These are phyloP conservation scores for Cyprinodon tularosa DNA, from an alignment of 2,113 vertebrate species.

Conservation along the genomic window DNA sequence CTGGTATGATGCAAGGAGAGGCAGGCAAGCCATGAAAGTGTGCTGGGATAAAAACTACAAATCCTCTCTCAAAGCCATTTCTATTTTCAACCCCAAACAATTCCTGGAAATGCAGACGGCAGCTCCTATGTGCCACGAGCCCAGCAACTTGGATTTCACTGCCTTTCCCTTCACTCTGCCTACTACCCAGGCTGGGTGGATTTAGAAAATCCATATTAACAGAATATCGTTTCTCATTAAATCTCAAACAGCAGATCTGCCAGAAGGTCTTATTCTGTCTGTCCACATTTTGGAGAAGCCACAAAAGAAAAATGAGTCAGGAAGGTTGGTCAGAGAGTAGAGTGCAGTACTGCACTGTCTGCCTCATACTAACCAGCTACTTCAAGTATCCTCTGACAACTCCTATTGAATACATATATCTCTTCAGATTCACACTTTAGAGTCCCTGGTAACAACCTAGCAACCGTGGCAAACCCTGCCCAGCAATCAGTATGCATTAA, in stretches of 20 bases:
- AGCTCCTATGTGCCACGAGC: slow-evolving; percentile 25
- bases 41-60: slow-evolving; percentile 55
- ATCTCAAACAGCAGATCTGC: slow-evolving; percentile 58
- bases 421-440: no score
- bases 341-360: slow-evolving; percentile 1
- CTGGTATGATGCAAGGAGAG: slow-evolving; percentile 23
- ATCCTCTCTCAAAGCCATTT: slow-evolving; percentile 44
- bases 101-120: slow-evolving; percentile 57
- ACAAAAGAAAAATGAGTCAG: slow-evolving; percentile 16
- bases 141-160: slow-evolving; percentile 26
- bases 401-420: not conserved
- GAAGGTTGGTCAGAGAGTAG: slow-evolving; percentile 32
- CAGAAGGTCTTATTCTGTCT: slow-evolving; percentile 49
- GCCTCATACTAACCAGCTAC: slow-evolving; percentile 15
- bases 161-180: slow-evolving; percentile 15
- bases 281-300: slow-evolving; percentile 27
- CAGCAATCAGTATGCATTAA: no score
- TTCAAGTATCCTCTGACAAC: slow-evolving; percentile 26
- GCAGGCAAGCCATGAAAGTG: slow-evolving; percentile 31
- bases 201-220: slow-evolving; percentile 39
- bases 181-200: slow-evolving; percentile 12
- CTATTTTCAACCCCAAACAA: slow-evolving; percentile 54
- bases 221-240: slow-evolving; percentile 43
- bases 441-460: no score
- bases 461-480: no score